Base-by-base conservation (phyloP, 2,888 invertebrate genomes). In the Epinotia ramella region DNA sequence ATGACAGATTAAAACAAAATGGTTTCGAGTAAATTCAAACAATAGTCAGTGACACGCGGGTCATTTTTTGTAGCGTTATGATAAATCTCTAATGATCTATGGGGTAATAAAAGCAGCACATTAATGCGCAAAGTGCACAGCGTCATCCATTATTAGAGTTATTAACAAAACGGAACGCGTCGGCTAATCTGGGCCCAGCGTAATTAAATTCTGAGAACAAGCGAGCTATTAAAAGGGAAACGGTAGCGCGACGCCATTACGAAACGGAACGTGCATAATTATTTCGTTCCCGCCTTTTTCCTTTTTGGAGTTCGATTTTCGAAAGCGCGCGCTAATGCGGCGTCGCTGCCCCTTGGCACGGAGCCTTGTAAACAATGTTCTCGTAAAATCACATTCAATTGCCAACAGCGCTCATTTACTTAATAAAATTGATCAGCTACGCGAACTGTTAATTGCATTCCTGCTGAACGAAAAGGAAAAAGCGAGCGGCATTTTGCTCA, bases 161-260 rank as follows among this genome's bases (percentile, higher is more conserved):
- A 94, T 93, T 92, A 93, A 92, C 92, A 91, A 93, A 92, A 92
- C 88, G 89, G 90, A 91, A 91, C 91, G 90, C 86, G 88, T 86
- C 86, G 84, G 89, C 93, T 94, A 94, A 94, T 93, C 94, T 91
- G 89, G 89, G 89, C 87, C 84, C 88, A 83, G 86, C 88, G 87
- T 94, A 93, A 94, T 94, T 93, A 94, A 93, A 93, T 93, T 93
- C 94, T 90, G 90, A 89, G 93, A 94, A 94, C 93, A 92, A 93
- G 93, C 91, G 88, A 88, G 91, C 91, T 92, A 91, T 92, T 93
- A 94, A 92, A 69, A 92, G 88, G 91, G 90, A 91, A 93, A 94
- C 94, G 91, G 94, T 94, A 94, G 93, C 93, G 88, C 91, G 90
- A 91, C 90, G 89, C 91, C 93, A 94, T 94, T 93, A 93, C 91